A percentile compares a stretch with the other conserved stretches of the same genome.
Evolutionary conservation across 2,797 vertebrate species (phyloP).

Genomic region (Sebastes minor): DNA sequence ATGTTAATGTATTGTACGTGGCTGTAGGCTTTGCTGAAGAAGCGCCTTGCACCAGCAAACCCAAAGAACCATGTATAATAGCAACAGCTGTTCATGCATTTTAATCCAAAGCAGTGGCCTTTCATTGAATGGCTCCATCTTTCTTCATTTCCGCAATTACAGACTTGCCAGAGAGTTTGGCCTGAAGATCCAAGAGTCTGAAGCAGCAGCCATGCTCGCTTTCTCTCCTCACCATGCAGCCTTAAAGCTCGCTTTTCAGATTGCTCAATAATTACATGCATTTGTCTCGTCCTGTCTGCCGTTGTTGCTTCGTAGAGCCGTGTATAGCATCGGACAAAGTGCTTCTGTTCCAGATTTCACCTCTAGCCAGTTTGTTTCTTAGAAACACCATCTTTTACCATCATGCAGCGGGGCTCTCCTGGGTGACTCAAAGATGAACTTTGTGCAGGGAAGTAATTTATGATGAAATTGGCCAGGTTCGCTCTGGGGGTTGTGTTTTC

Average conservation of each 20-base stretch:
- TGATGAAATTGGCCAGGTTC: conserved; percentile 70
- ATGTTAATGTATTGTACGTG: conserved; percentile 61
- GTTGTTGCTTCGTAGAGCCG: conserved; percentile 48
- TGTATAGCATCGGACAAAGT: conserved; percentile 64
- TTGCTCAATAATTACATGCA: conserved; percentile 78
- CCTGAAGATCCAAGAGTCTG: conserved; percentile 55
- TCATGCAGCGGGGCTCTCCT: conserved; percentile 60
- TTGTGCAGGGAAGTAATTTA: conserved; percentile 74
- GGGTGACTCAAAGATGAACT: conserved; percentile 73
- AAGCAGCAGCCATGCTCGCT: conserved; percentile 52
- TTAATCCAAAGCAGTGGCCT: conserved; percentile 79
- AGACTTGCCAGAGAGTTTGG: conserved; percentile 65
- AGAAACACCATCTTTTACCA: conserved; percentile 68
- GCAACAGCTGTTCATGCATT: conserved; percentile 82
- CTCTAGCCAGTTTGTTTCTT: conserved; percentile 71
- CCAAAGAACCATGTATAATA: conserved; percentile 70
- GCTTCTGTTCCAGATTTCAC: conserved; percentile 73
- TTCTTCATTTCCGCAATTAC: conserved; percentile 81
- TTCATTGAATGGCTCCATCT: conserved; percentile 75
- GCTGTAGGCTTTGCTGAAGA: conserved; percentile 62
- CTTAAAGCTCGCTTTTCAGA: conserved; percentile 67
- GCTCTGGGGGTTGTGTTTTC: conserved; percentile 68
- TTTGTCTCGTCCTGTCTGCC: conserved; percentile 72
- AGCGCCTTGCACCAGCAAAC: conserved; percentile 54
- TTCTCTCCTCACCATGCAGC: conserved; percentile 45